Conservation (phyloP, 1,140 invertebrate species). For the Bombus soroeensis region DNA sequence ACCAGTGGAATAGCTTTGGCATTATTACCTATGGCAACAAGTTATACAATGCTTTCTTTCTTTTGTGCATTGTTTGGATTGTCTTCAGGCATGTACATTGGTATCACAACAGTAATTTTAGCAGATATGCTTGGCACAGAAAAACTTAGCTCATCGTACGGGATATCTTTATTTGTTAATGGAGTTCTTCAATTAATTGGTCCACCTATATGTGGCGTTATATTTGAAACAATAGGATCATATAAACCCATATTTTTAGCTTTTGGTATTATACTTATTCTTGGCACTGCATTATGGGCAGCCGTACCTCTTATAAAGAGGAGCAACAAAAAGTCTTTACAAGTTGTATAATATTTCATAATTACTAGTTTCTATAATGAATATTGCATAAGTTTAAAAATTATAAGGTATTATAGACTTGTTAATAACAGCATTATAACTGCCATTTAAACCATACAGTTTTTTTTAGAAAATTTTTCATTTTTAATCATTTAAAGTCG, state of each 20-base stretch:
- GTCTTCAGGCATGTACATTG: constrained; percentile 91
- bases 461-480: not conserved
- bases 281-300: constrained; percentile 88
- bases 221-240: constrained; percentile 85
- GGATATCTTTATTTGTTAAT: constrained; percentile 91
- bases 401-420: constrained; percentile 19
- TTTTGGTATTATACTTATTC: constrained; percentile 87
- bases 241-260: constrained; percentile 88
- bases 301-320: constrained; percentile 87
- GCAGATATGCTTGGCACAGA: constrained; percentile 92
- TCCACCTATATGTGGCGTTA: constrained; percentile 88
- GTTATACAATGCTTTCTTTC: constrained; percentile 84
- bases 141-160: constrained; percentile 90
- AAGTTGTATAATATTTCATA: constrained; percentile 52
- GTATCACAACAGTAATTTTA: constrained; percentile 91
- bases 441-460: not conserved
- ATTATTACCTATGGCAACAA: constrained; percentile 86
- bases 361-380: constrained; percentile 23
- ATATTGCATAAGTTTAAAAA: constrained; percentile 15
- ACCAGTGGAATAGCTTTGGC: constrained; percentile 89
- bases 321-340: constrained; percentile 74
- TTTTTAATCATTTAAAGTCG: not conserved
- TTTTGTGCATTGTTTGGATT: constrained; percentile 90
- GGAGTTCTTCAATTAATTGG: constrained; percentile 90
- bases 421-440: not conserved